These are phyloP conservation scores for Crypturellus tataupa DNA, from an alignment of 2,797 vertebrate genomes.

Conservation along the genomic window DNA sequence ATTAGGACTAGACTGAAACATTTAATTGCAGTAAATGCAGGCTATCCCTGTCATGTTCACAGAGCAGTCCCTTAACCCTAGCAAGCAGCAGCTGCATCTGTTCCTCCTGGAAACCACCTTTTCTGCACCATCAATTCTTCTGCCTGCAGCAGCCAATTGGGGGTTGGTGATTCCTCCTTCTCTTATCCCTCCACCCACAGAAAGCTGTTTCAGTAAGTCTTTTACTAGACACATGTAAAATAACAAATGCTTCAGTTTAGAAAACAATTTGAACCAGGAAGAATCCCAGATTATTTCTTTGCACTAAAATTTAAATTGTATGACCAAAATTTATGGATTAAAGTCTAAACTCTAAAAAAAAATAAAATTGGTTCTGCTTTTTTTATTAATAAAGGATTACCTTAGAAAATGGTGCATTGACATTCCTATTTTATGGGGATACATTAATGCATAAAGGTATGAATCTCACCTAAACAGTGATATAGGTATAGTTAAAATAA, in stretches of 20 bases:
- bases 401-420: accelerated
- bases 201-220: neutral
- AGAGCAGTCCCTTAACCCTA: constrained; percentile 20
- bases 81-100: constrained; percentile 11
- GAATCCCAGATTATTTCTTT: neutral
- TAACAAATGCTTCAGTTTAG: neutral
- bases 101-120: neutral
- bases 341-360: neutral
- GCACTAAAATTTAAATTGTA: neutral
- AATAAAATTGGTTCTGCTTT: neutral
- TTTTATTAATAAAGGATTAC: neutral
- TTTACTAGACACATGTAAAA: neutral
- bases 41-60: neutral
- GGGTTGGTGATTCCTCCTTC: neutral
- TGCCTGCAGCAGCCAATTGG: neutral
- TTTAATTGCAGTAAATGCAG: constrained; percentile 29
- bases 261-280: neutral
- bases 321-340: neutral
- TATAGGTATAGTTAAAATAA: neutral
- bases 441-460: neutral
- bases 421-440: neutral
- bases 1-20: constrained; percentile 21
- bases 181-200: neutral
- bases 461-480: neutral
- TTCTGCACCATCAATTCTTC: constrained; percentile 27